Evolutionary conservation across 2,797 vertebrate species (phyloP).

Genomic region (Enteromius unitaeniatus): DNA sequence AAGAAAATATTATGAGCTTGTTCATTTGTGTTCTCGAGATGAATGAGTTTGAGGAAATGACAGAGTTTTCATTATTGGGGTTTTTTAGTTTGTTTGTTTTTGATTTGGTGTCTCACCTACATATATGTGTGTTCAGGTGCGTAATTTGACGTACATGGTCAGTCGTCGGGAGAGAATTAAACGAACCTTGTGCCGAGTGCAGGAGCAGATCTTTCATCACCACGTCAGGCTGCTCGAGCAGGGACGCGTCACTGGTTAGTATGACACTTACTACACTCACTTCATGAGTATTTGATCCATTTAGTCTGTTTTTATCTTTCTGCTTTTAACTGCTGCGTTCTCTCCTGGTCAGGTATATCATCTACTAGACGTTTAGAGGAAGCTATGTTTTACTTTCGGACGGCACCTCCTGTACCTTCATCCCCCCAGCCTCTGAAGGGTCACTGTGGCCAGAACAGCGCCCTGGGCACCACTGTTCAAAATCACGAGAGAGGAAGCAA

Average conservation of each 20-base stretch:
- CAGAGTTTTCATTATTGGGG: background rate
- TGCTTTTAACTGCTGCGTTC: background rate
- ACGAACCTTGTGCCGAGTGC: slow-evolving; percentile 90
- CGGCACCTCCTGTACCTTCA: slow-evolving; percentile 29
- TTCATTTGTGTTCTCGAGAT: background rate
- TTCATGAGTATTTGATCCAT: background rate
- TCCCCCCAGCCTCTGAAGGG: slow-evolving; percentile 57
- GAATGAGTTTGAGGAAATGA: background rate
- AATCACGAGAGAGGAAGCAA: slow-evolving; percentile 28
- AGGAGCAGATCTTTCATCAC: slow-evolving; percentile 96
- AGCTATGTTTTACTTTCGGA: slow-evolving; percentile 63
- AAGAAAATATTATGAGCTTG: background rate
- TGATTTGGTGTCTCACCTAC: background rate
- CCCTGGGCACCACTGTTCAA: slow-evolving; percentile 20
- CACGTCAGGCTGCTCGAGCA: slow-evolving; percentile 88
- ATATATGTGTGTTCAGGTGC: slow-evolving; percentile 42
- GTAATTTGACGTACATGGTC: slow-evolving; percentile 93
- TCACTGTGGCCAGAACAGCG: slow-evolving; percentile 49
- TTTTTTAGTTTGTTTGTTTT: background rate
- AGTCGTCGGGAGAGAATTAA: slow-evolving; percentile 97
- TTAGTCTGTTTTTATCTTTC: background rate
- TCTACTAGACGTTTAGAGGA: slow-evolving; percentile 63
- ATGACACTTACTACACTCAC: background rate
- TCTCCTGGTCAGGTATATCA: slow-evolving; percentile 52
- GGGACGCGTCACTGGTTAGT: slow-evolving; percentile 86